These are phyloP conservation scores for Pseudachorutes palmiensis DNA, from an alignment of 1,140 invertebrate genomes.

Conservation along the genomic window DNA sequence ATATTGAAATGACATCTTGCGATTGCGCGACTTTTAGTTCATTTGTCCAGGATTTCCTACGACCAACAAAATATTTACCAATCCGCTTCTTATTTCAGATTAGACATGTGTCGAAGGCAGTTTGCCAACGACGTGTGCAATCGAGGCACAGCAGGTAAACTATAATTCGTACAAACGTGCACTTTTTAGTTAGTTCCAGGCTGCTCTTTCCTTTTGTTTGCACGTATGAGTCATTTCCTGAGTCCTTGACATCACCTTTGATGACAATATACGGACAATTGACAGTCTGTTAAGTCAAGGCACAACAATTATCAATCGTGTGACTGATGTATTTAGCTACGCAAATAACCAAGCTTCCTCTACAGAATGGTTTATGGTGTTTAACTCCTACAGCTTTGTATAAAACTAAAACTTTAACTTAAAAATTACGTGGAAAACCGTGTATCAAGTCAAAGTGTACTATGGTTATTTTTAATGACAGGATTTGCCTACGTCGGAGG, in stretches of 20 bases:
- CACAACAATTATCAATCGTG: too few species aligned
- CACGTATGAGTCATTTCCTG: too few species aligned
- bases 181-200: too few species aligned
- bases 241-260: too few species aligned
- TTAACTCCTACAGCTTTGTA: slow-evolving; percentile 3
- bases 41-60: too few species aligned
- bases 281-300: background rate
- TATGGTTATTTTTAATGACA: background rate
- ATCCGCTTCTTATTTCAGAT: slow-evolving; percentile 59
- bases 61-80: too few species aligned
- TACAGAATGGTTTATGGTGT: too few species aligned
- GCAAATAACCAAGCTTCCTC: too few species aligned
- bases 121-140: slow-evolving; percentile 90
- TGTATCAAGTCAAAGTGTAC: slow-evolving; percentile 13
- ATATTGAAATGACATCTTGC: background rate
- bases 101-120: slow-evolving; percentile 96
- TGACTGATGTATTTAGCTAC: too few species aligned
- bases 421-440: too few species aligned
- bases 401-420: slow-evolving; percentile 22
- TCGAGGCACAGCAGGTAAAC: slow-evolving; percentile 89
- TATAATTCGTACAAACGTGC: background rate
- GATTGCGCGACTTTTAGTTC: too few species aligned
- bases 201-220: too few species aligned
- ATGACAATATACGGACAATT: slow-evolving; percentile 8
- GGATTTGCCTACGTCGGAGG: slow-evolving; percentile 93